These are phyloP conservation scores for Leptinotarsa tumamoca DNA, from an alignment of 2,888 invertebrate genomes.

Conservation along the genomic window DNA sequence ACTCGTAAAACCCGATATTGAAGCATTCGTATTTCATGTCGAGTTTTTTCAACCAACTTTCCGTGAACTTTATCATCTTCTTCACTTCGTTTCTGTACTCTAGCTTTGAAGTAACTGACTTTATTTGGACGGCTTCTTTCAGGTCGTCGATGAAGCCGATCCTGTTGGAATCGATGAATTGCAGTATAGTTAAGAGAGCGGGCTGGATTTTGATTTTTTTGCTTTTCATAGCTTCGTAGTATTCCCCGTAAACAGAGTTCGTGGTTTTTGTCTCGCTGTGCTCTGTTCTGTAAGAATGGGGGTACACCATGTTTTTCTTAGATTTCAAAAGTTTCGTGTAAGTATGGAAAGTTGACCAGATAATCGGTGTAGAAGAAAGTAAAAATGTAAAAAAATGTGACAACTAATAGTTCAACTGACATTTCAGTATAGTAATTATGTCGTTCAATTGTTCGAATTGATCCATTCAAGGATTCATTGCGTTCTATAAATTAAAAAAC, in stretches of 20 bases:
- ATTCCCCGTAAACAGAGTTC: constrained; percentile 62
- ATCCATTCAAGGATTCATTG: no score
- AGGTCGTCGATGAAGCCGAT: constrained; percentile 59
- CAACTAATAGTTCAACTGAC: constrained; percentile 58
- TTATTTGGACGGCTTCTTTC: constrained; percentile 60
- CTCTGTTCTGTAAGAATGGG: constrained; percentile 63
- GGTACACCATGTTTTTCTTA: constrained; percentile 60
- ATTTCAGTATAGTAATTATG: constrained; percentile 40
- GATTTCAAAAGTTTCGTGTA: constrained; percentile 54
- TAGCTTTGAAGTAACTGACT: constrained; percentile 61
- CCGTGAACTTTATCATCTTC: constrained; percentile 61
- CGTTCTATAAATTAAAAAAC: no score
- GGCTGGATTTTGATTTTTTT: constrained; percentile 63
- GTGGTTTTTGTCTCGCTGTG: constrained; percentile 65
- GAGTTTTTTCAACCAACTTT: constrained; percentile 63
- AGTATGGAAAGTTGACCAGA: constrained; percentile 59
- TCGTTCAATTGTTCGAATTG: constrained; percentile 12
- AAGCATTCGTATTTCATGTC: constrained; percentile 65
- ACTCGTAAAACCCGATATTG: constrained; percentile 60
- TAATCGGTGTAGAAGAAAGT: constrained; percentile 63
- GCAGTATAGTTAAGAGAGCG: constrained; percentile 61
- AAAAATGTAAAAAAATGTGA: constrained; percentile 62
- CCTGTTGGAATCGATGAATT: constrained; percentile 63
- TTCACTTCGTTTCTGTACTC: constrained; percentile 58
- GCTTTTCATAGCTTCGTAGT: constrained; percentile 55